A percentile compares a stretch with the other conserved stretches of the same genome.
Conservation (phyloP, 2,113 vertebrate species). For the Mus pahari region DNA sequence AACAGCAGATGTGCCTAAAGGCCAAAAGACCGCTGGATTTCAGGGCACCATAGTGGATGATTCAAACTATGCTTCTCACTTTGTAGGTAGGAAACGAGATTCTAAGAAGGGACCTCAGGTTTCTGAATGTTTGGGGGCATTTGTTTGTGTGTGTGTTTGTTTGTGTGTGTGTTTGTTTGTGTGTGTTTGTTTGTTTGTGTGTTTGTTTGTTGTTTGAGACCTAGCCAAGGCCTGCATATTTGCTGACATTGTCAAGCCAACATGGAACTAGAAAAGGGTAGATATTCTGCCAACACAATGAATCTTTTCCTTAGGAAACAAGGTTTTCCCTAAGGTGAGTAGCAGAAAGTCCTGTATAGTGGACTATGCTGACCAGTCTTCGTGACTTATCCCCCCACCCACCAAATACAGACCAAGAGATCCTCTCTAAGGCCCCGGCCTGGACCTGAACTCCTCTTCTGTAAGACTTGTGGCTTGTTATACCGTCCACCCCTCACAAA, state of each 20-base stretch:
- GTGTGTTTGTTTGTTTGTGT: background rate
- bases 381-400: background rate
- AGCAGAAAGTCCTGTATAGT: background rate
- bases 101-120: background rate
- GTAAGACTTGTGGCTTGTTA: background rate
- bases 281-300: background rate
- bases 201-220: background rate
- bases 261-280: background rate
- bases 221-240: background rate
- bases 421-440: no score
- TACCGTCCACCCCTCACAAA: no score
- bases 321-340: background rate
- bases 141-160: background rate
- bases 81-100: background rate
- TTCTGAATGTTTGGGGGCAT: background rate
- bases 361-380: background rate
- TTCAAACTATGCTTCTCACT: background rate
- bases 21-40: background rate
- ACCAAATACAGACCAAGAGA: fast-evolving
- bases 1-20: background rate
- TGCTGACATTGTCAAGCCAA: background rate
- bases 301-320: background rate
- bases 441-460: background rate
- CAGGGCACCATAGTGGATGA: background rate
- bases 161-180: background rate